A percentile compares a stretch with the other conserved stretches of the same genome.
Evolutionary conservation across 1,140 invertebrate species (phyloP).

Genomic region (Mycetomoellerius zeteki): DNA sequence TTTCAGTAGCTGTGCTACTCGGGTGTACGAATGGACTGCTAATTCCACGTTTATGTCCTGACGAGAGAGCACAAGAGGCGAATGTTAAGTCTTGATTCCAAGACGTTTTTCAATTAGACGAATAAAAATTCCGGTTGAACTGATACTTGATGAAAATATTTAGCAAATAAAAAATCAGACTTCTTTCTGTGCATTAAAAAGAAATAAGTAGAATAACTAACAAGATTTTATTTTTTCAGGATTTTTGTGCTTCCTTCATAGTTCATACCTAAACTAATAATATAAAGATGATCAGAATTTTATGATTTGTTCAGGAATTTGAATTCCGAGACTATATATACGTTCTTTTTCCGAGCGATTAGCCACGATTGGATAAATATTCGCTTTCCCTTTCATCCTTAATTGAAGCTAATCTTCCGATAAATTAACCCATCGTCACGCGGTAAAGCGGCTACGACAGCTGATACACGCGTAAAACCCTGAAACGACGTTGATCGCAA

Average conservation of each 20-base stretch:
- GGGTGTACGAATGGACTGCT: conserved; percentile 34
- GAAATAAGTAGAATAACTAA: neutral
- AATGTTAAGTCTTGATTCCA: neutral
- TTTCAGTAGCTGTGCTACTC: conserved; percentile 18
- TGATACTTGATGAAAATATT: neutral
- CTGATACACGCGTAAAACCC: conserved; percentile 45
- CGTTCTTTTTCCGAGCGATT: neutral
- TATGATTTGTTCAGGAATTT: neutral
- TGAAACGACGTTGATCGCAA: conserved; percentile 39
- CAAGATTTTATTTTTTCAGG: neutral
- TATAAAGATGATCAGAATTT: neutral
- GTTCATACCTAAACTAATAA: neutral
- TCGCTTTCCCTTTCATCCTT: neutral
- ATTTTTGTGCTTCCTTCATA: neutral
- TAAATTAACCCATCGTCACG: conserved; percentile 52
- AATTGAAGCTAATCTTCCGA: conserved; percentile 46
- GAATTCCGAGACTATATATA: neutral
- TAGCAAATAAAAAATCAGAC: neutral
- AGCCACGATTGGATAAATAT: neutral
- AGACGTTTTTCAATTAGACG: neutral
- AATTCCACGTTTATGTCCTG: conserved; percentile 38
- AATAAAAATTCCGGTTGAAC: neutral
- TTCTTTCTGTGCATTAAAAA: neutral
- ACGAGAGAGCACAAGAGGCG: neutral
- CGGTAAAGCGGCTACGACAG: conserved; percentile 35